Evolutionary conservation across 1,140 invertebrate species (phyloP).

Genomic region (Drosophila littoralis): DNA sequence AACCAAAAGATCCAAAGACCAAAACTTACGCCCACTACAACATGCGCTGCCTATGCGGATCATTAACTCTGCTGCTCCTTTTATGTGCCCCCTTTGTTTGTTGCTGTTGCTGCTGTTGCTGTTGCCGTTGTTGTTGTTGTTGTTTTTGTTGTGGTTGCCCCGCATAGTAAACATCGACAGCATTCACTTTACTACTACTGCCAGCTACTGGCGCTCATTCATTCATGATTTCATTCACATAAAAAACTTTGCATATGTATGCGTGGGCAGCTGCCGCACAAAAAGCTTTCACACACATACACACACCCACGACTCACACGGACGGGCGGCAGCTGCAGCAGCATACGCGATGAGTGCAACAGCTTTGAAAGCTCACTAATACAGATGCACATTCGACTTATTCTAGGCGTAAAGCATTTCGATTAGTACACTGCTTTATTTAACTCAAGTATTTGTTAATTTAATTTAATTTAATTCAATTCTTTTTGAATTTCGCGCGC

Average conservation of each 20-base stretch:
- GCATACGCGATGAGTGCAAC: background rate
- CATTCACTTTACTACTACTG: slow-evolving; percentile 32
- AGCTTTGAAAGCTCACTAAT: background rate
- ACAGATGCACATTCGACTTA: too few species aligned
- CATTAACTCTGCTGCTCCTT: slow-evolving; percentile 67
- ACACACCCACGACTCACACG: background rate
- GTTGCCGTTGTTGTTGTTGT: too few species aligned
- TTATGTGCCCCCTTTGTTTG: slow-evolving; percentile 28
- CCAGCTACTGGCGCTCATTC: slow-evolving; percentile 19
- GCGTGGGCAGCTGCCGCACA: slow-evolving; percentile 17
- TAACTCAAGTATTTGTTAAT: slow-evolving; percentile 60
- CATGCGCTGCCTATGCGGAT: slow-evolving; percentile 51
- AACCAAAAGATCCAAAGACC: slow-evolving; percentile 36
- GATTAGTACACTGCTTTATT: slow-evolving; percentile 6
- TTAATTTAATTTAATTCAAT: slow-evolving; percentile 64
- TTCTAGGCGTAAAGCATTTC: slow-evolving; percentile 9
- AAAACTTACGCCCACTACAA: slow-evolving; percentile 48
- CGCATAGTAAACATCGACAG: slow-evolving; percentile 42
- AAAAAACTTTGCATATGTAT: slow-evolving; percentile 6
- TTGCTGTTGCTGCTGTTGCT: slow-evolving; percentile 9
- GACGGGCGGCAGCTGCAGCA: background rate
- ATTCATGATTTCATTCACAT: slow-evolving; percentile 26
- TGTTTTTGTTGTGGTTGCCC: background rate
- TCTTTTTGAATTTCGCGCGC: slow-evolving; percentile 9
- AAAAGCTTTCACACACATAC: slow-evolving; percentile 4